These are phyloP conservation scores for Crotalus adamanteus DNA, from an alignment of 2,797 vertebrate species.

Conservation along the genomic window DNA sequence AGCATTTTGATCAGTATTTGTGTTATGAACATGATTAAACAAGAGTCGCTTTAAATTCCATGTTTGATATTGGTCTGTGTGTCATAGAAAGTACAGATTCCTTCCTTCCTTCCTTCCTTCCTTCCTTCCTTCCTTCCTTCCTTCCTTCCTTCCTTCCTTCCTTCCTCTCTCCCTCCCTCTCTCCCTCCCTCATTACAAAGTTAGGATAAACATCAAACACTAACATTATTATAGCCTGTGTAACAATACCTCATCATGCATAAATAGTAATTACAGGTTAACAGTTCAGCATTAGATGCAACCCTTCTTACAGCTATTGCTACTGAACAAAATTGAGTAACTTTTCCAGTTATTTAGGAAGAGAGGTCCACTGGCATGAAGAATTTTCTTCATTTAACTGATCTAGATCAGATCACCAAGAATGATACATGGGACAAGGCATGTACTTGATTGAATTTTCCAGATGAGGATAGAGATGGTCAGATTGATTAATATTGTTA, in stretches of 20 bases:
- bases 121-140: no score
- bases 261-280: not conserved
- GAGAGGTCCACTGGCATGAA: not conserved
- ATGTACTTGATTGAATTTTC: not conserved
- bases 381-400: not conserved
- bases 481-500: not conserved
- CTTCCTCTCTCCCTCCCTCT: no score
- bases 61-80: not conserved
- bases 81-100: not conserved
- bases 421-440: not conserved
- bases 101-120: not conserved
- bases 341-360: not conserved
- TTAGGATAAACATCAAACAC: not conserved
- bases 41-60: not conserved
- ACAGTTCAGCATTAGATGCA: not conserved
- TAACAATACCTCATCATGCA: not conserved
- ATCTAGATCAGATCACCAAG: not conserved
- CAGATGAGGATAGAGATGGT: not conserved
- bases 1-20: not conserved
- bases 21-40: not conserved
- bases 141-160: no score
- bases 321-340: not conserved
- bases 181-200: not conserved
- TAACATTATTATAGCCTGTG: not conserved
- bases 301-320: not conserved